Conservation (phyloP, 2,888 invertebrate species). For the Phyto melanocephala region DNA sequence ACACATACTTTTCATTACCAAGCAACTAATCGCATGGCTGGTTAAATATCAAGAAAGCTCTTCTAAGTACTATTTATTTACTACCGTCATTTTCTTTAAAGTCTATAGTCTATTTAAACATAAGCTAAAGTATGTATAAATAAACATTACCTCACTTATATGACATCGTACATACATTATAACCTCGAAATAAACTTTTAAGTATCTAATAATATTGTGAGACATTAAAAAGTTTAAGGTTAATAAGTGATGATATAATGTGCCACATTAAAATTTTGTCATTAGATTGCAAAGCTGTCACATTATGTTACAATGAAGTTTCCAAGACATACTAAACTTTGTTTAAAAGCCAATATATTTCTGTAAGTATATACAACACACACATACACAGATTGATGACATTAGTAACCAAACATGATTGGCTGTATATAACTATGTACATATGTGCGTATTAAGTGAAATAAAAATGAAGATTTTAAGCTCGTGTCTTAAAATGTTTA, state of each 20-base stretch:
- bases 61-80: no score
- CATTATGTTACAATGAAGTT: background rate
- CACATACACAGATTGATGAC: background rate
- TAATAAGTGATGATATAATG: background rate
- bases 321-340: background rate
- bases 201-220: background rate
- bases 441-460: background rate
- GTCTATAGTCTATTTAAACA: no score
- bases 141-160: no score
- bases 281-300: constrained; percentile 6
- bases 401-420: background rate
- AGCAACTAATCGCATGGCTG: no score
- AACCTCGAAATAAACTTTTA: background rate
- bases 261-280: constrained; percentile 6
- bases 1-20: no score
- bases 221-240: constrained; percentile 14
- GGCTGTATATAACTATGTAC: no score
- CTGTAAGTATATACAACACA: background rate
- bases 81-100: no score
- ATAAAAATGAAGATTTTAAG: background rate
- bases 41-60: no score
- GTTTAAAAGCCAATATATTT: background rate
- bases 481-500: background rate
- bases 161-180: no score
- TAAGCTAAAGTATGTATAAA: no score